Base-by-base conservation (phyloP, 2,113 vertebrate species). In the Mastomys coucha region DNA sequence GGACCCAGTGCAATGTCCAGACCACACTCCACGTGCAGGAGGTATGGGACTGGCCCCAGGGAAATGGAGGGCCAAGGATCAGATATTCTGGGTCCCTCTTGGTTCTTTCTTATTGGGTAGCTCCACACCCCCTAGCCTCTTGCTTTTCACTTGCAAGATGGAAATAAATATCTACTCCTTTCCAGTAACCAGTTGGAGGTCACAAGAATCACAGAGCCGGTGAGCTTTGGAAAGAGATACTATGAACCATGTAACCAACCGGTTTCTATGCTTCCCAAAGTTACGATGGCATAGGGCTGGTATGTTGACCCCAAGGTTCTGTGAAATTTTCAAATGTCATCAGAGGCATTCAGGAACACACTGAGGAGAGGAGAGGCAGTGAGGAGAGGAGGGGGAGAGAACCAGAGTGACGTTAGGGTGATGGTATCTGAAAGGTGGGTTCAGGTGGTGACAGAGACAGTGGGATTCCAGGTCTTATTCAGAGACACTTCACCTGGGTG, bases 21-120 rank as follows among this genome's bases (percentile, higher is more conserved):
- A 69, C 12, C 45, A 12, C 33, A 3, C 0, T 13, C 20, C 28
- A 0, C 0, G 36, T 53, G 69, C 56, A 36, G 78, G n/a, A 60
- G 63, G 56, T 22, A 13, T 0, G 4, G 13, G 60, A 28, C 1
- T 63, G 53, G 39, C 51, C 58, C 78, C 2, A 85, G 45, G 49
- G 65, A 39, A 28, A 10, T 5, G 1, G 24, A 58, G 78, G 58
- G 45, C 5, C 24, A 33, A 60, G 67, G 10, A 11, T 17, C 16
- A 5, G 28, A 31, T 49, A 4, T n/a, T 63, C 49, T 0, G 3
- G 56, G 7, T 16, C 58, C 39, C 8, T 70, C 65, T 26, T 63
- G 67, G 67, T 28, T 26, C 12, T 20, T 9, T 51, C 24, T 92
- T 49, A 28, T 53, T n/a, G 9, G 51, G 76, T 24, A 31, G 28